Base-by-base conservation (phyloP, 2,797 vertebrate genomes). In the Enteromius argenteus region DNA sequence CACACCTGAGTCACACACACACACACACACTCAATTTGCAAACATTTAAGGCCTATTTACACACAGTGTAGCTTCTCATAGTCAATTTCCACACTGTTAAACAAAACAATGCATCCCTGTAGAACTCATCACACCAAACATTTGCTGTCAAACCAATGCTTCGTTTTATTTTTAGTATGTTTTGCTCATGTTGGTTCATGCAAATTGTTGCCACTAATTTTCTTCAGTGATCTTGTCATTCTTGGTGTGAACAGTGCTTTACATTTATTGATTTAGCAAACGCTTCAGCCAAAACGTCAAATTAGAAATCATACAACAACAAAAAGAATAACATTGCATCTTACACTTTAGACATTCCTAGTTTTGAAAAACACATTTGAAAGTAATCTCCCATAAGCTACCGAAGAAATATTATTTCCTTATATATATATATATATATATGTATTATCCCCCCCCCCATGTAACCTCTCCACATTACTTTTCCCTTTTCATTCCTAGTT, bases 61-160 rank as follows among this genome's bases (percentile, higher is more conserved):
- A 42, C 35, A 72, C 5, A 49, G 30, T 23, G 53, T 81, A 2
- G 58, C 17, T 49, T 73, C 73, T 82, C 69, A 64, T 69, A 82
- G 80, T 10, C 21, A 21, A 27, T 60, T 60, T 42, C 23, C 73
- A 42, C 9, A 42, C 46, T 19, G 13, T 64, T 51, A 51, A 23
- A 39, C 14, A 44, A 81, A 72, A 13, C 58, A 27, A 27, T 64
- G 30, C 19, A 17, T 17, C 13, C 3, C 11, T 62, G 66, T 5
- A 32, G 27, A 62, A 30, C 13, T 14, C 37, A 32, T 60, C 17
- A 72, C 68, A 60, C 68, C 3, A 13, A 71, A 72, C 79, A 60
- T 81, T 60, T 72, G 67, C 49, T 3, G 2, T n/a, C 58, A 60
- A 60, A 60, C 11, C 13, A 49, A 32, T 10, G 46, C 21, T 64